Conservation (phyloP, 2,888 invertebrate species). For the Dicyrtomina minuta region DNA sequence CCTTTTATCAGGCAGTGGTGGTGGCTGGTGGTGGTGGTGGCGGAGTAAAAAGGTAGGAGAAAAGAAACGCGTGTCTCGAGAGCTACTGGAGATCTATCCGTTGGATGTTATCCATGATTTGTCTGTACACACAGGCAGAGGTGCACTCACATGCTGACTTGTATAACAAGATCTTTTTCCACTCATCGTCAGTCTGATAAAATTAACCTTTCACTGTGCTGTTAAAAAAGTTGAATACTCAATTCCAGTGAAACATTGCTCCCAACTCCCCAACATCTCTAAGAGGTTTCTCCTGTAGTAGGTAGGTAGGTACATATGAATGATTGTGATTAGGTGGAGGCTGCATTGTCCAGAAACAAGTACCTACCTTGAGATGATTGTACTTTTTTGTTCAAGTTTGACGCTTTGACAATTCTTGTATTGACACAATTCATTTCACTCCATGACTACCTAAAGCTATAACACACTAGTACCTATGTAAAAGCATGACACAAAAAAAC, state of each 20-base stretch:
- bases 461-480: too few relatives aligned
- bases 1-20: too few relatives aligned
- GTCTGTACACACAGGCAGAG: not conserved
- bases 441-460: too few relatives aligned
- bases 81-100: slow-evolving; percentile 18
- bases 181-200: not conserved
- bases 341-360: too few relatives aligned
- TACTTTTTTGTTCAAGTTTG: too few relatives aligned
- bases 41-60: slow-evolving; percentile 1
- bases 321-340: too few relatives aligned
- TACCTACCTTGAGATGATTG: too few relatives aligned
- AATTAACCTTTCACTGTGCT: slow-evolving; percentile 3
- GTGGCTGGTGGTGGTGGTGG: slow-evolving; percentile 6
- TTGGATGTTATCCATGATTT: not conserved
- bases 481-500: too few relatives aligned
- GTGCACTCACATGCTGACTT: not conserved
- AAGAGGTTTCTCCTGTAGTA: too few relatives aligned
- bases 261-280: not conserved
- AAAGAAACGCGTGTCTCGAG: slow-evolving; percentile 11
- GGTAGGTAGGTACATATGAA: too few relatives aligned
- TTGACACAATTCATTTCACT: too few relatives aligned
- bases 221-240: slow-evolving; percentile 20
- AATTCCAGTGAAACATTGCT: slow-evolving; percentile 5
- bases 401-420: too few relatives aligned
- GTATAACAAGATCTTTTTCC: not conserved